Evolutionary conservation across 2,113 vertebrate genomes (phyloP), one percentile per base, ranked within the genome.

Genomic region (Sceloporus tristichus): DNA sequence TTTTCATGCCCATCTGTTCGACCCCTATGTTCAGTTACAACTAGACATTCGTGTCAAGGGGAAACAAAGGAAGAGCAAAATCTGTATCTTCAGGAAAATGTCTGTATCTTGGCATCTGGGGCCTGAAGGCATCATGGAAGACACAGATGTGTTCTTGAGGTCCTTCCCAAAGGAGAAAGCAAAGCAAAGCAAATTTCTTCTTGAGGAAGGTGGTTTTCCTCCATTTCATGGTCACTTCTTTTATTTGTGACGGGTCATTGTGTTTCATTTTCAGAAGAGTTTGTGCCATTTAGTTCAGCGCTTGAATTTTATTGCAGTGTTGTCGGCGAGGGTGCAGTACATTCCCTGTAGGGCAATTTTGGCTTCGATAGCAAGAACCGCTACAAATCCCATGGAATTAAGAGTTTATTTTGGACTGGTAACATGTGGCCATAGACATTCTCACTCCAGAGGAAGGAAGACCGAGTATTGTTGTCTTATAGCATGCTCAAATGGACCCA

Each of bases 261-360:
- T 84, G 74, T 93, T 75, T 79, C 71, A 87, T 25, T 89, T 80
- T 76, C 87, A 83, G 82, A 88, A 82, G 90, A 9, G 6, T 71
- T n/a, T 83, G 29, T 13, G n/a, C 82, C 9, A 27, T 53, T 70
- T 29, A 73, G 14, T 0, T 76, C 16, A 82, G 87, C 75, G 79
- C 70, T 83, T 89, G 84, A 9, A 38, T 13, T 5, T 23, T 27
- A 0, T 79, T 0, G 71, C 0, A 1, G 1, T 1, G 1, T 40
- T 79, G 14, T 79, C 23, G 75, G 84, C n/a, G 66, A 71, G 27
- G 21, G 10, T 42, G 9, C 59, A 27, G 59, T 13, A 19, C 11
- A 19, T 62, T 77, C 88, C 65, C 88, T 48, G 0, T 19, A 13
- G 90, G 84, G 38, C 16, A 6, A 11, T 16, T 59, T 40, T 65